Percentiles rank a stretch among this genome's conserved stretches.
These are phyloP conservation scores for Galeruca laticollis DNA, from an alignment of 2,888 invertebrate genomes.

Conservation along the genomic window DNA sequence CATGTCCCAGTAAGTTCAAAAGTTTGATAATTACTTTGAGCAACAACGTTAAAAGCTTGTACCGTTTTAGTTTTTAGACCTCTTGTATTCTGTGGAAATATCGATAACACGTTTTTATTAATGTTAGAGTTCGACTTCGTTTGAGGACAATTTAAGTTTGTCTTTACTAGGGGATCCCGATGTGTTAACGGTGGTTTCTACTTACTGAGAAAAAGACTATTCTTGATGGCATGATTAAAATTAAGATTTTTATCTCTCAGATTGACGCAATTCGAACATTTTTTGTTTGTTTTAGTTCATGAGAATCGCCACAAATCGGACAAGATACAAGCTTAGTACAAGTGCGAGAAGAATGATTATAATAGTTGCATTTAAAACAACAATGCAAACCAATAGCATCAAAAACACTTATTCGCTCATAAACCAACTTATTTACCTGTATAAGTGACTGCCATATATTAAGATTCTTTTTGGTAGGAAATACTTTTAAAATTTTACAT, in stretches of 20 bases:
- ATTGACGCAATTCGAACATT: no score
- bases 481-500: no score
- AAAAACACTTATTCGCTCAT: not conserved
- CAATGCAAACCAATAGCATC: not conserved
- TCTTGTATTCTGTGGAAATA: not conserved
- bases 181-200: not conserved
- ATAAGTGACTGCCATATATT: no score
- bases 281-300: not conserved
- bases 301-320: not conserved
- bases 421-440: no score
- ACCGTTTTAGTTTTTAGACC: no score
- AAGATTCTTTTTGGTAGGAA: no score
- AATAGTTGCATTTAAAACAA: no score
- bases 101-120: not conserved
- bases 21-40: no score
- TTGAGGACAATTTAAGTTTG: not conserved
- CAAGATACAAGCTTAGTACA: not conserved
- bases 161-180: not conserved
- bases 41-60: no score
- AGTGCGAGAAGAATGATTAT: not conserved
- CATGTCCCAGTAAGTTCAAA: not conserved
- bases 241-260: no score
- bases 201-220: not conserved
- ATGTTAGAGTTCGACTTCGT: not conserved
- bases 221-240: conserved; percentile 1